A percentile compares a stretch with the other conserved stretches of the same genome.
Conservation (phyloP, 2,113 vertebrate genomes). For the Setophaga petechia region DNA sequence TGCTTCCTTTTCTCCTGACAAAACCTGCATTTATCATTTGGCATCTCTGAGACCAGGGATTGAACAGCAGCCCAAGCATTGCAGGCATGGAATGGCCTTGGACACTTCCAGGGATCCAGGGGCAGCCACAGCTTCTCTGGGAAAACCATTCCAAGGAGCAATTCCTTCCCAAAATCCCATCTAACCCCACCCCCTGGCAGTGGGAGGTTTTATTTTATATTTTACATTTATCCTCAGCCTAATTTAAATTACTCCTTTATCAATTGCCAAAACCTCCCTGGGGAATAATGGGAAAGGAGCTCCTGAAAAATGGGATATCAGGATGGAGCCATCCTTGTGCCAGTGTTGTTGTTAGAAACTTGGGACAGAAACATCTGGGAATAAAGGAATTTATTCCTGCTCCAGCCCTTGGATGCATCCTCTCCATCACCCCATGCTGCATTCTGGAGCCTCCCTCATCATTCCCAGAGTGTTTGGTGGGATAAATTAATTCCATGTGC, state of each 20-base stretch:
- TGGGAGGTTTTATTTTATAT: neutral
- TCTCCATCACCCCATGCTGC: fast-evolving
- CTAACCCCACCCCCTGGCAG: fast-evolving
- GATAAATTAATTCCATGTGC: neutral
- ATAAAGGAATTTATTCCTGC: neutral
- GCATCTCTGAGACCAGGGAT: neutral
- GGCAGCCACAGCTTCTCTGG: neutral
- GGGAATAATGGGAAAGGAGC: neutral
- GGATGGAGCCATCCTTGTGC: neutral
- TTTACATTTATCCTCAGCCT: neutral
- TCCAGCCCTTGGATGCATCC: neutral
- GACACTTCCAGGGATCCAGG: neutral
- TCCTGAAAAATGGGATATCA: fast-evolving
- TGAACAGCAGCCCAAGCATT: neutral
- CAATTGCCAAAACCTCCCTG: neutral
- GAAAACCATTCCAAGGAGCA: neutral
- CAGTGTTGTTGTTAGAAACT: neutral
- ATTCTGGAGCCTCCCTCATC: fast-evolving
- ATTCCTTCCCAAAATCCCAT: neutral
- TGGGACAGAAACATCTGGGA: neutral
- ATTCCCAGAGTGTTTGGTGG: neutral
- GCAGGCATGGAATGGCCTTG: neutral
- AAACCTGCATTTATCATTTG: neutral
- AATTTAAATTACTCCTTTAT: neutral
- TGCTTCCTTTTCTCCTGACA: neutral